Percentiles rank a stretch among this genome's conserved stretches.
Evolutionary conservation across 2,113 vertebrate genomes (phyloP).

Genomic region (Hippocampus abdominalis): DNA sequence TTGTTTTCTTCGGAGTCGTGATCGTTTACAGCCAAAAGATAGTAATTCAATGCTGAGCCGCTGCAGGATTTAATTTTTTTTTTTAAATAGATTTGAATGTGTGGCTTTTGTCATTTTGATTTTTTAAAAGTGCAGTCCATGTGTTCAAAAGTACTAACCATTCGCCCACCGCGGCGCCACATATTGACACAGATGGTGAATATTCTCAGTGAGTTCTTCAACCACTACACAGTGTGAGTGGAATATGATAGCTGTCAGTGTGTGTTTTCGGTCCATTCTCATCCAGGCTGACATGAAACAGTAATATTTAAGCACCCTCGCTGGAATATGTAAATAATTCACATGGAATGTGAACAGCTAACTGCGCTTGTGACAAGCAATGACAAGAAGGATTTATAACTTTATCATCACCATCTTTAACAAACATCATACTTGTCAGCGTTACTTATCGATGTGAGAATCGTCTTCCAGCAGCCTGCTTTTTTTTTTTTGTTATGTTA

Average conservation of each 20-base stretch:
- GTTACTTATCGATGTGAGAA: slow-evolving; percentile 42
- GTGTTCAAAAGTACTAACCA: too few relatives aligned
- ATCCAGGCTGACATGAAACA: slow-evolving; percentile 32
- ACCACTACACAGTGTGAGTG: background rate
- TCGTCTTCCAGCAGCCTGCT: slow-evolving; percentile 31
- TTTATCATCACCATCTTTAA: slow-evolving; percentile 29
- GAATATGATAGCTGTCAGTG: slow-evolving; percentile 39
- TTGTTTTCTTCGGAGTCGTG: slow-evolving; percentile 14
- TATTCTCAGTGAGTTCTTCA: background rate
- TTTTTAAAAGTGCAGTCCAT: background rate
- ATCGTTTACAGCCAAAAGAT: slow-evolving; percentile 4
- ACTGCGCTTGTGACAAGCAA: slow-evolving; percentile 32
- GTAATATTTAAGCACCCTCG: slow-evolving; percentile 46
- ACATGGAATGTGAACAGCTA: slow-evolving; percentile 39
- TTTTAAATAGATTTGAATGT: background rate
- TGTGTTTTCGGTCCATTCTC: slow-evolving; percentile 36
- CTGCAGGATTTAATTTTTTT: background rate
- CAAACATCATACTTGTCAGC: slow-evolving; percentile 55
- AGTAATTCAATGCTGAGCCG: slow-evolving; percentile 1
- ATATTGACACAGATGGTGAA: too few relatives aligned
- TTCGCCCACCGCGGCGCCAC: too few relatives aligned
- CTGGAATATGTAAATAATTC: slow-evolving; percentile 63
- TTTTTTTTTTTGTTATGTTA: slow-evolving; percentile 17
- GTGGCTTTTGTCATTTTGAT: background rate
- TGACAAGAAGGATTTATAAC: slow-evolving; percentile 41